Conservation (phyloP, 2,888 invertebrate species). For the Galeruca laticollis region DNA sequence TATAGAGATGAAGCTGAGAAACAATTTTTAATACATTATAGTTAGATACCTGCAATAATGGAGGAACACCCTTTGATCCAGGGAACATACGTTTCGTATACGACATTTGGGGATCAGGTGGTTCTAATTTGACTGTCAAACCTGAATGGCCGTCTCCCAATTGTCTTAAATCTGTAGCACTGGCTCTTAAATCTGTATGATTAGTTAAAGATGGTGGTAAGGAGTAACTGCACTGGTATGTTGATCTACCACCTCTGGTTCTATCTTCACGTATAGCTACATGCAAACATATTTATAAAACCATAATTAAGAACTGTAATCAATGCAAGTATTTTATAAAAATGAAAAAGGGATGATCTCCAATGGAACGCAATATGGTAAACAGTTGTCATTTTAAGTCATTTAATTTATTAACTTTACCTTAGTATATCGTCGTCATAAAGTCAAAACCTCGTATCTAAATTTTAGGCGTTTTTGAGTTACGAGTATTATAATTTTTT, state of each 20-base stretch:
- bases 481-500: no score
- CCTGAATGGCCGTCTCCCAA: slow-evolving; percentile 55
- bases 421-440: no score
- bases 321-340: no score
- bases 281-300: slow-evolving; percentile 27
- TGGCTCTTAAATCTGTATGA: slow-evolving; percentile 67
- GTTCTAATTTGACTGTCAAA: slow-evolving; percentile 69
- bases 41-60: slow-evolving; percentile 76
- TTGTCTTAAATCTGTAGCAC: slow-evolving; percentile 63
- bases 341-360: no score
- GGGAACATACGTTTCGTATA: slow-evolving; percentile 60
- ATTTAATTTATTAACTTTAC: no score
- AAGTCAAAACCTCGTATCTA: no score
- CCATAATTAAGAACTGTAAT: no score
- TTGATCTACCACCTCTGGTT: slow-evolving; percentile 94
- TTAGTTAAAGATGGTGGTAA: slow-evolving; percentile 76
- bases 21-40: no score
- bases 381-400: no score
- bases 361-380: no score
- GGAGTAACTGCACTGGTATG: slow-evolving; percentile 95
- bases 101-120: slow-evolving; percentile 62
- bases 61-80: slow-evolving; percentile 70
- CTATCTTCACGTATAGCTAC: slow-evolving; percentile 93
- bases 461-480: no score
- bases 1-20: background rate